Evolutionary conservation across 1,140 invertebrate genomes (phyloP), one percentile per base, ranked within the genome.

Genomic region (Drosophila oshimai): DNA sequence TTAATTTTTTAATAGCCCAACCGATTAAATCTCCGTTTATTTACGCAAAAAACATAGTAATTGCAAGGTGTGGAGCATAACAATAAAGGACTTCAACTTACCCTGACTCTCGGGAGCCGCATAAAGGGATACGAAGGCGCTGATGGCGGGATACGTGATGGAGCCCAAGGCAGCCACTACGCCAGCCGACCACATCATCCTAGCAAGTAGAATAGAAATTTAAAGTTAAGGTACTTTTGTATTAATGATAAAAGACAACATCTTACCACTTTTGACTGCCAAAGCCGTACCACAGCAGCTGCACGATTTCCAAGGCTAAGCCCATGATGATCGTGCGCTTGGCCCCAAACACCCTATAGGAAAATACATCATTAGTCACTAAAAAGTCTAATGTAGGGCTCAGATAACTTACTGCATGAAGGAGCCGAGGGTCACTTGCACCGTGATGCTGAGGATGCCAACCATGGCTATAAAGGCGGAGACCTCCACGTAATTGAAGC

Each of bases 161-260:
- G 96, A 97, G 69, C 97, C 98, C 53, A 99, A 93, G 9, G 98
- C 97, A 33, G 99, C 98, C 54, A 99, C 93, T 67, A 98, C 94
- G 49, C 99, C 99, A 42, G 98, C 98, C 28, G 96, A 96, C 99
- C 99, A 99, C 97, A 99, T 99, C 95, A 99, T 99, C 97, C 96
- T 97, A 74, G 18, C 92, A 90, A 65, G 9, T 60, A 4, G 1
- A 0, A 13, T 2, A 3, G 6, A 72, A n/a, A n/a, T n/a, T n/a
- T n/a, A n/a, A n/a, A n/a, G n/a, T n/a, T n/a, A n/a, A n/a, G n/a
- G n/a, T n/a, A n/a, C n/a, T n/a, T n/a, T n/a, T n/a, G n/a, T n/a
- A n/a, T n/a, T n/a, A n/a, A n/a, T n/a, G n/a, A n/a, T n/a, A n/a
- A n/a, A n/a, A n/a, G n/a, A n/a, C n/a, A n/a, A n/a, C n/a, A n/a